Evolutionary conservation across 2,113 vertebrate species (phyloP), one percentile per base, ranked within the genome.

Genomic region (Pelecanus crispus): DNA sequence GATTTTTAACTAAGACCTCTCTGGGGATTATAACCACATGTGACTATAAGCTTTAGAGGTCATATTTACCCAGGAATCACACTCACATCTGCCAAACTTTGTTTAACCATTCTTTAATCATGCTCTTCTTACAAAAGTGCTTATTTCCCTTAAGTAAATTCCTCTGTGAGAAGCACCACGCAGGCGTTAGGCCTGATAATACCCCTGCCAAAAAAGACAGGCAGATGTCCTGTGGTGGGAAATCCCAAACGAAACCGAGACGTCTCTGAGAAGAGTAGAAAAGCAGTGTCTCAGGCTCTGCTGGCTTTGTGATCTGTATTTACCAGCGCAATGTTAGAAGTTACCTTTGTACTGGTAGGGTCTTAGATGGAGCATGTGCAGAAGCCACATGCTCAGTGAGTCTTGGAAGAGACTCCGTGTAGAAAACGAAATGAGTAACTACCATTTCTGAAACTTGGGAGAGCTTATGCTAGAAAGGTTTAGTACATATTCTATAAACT

Each of bases 51-150:
- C 87, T 95, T 40, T 42, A 87, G 92, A 85, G 95, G 95, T 96
- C 93, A 53, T n/a, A 96, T 96, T 95, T 97, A 94, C 94, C 36
- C 94, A 94, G 70, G 91, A 85, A 85, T 96, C 94, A 85, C 87
- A 75, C 74, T 95, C 90, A 36, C 81, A 94, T 75, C 96, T 96
- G 95, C 92, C 95, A 94, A 94, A 93, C 95, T 94, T 92, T 86
- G 87, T 96, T 96, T 87, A 94, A 81, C 40, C 6, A 2, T 26
- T 65, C 95, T 84, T 96, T 95, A 95, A 95, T 97, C 96, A 91
- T 15, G 20, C 56, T 66, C 66, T 72, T 49, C 93, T 92, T 38
- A 17, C 75, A 31, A 2, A 85, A 94, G 77, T 8, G 66, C 72
- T 75, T 11, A 1, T 49, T 94, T 67, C 62, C 80, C 81, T 63